These are phyloP conservation scores for Sciurus vulgaris DNA, from an alignment of 2,797 vertebrate species.

Conservation along the genomic window DNA sequence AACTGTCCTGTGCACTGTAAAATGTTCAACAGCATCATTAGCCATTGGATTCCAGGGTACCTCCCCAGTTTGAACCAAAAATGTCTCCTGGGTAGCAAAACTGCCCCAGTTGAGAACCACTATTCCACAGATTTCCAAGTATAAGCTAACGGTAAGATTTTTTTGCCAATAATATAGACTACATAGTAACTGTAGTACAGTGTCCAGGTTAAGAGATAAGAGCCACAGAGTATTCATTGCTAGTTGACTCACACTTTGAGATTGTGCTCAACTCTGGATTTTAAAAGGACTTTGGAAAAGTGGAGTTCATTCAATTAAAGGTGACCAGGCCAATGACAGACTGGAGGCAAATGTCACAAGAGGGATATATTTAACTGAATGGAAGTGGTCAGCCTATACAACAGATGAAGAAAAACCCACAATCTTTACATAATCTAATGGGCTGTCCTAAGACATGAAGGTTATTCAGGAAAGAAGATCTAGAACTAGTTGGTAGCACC, in stretches of 20 bases:
- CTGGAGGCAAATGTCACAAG: neutral
- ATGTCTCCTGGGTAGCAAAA: neutral
- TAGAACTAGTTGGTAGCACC: neutral
- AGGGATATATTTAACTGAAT: slow-evolving; percentile 37
- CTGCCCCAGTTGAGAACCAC: neutral
- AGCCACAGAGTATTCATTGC: neutral
- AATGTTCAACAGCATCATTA: slow-evolving; percentile 46
- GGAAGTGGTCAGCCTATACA: neutral
- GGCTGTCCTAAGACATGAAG: neutral
- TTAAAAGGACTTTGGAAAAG: slow-evolving; percentile 70
- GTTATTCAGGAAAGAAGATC: slow-evolving; percentile 7
- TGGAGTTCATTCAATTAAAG: slow-evolving; percentile 60
- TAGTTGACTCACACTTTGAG: slow-evolving; percentile 57
- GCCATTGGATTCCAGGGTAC: neutral
- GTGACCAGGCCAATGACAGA: slow-evolving; percentile 20
- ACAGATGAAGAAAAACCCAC: neutral
- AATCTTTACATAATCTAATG: slow-evolving; percentile 11
- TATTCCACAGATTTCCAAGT: slow-evolving; percentile 54
- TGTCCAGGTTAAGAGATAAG: slow-evolving; percentile 57
- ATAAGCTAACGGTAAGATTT: neutral
- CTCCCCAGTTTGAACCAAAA: slow-evolving; percentile 33
- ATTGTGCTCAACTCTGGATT: slow-evolving; percentile 48
- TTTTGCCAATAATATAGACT: slow-evolving; percentile 35
- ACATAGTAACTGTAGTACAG: neutral
- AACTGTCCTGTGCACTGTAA: neutral